Conservation (phyloP, 1,140 invertebrate genomes). For the Musca domestica region DNA sequence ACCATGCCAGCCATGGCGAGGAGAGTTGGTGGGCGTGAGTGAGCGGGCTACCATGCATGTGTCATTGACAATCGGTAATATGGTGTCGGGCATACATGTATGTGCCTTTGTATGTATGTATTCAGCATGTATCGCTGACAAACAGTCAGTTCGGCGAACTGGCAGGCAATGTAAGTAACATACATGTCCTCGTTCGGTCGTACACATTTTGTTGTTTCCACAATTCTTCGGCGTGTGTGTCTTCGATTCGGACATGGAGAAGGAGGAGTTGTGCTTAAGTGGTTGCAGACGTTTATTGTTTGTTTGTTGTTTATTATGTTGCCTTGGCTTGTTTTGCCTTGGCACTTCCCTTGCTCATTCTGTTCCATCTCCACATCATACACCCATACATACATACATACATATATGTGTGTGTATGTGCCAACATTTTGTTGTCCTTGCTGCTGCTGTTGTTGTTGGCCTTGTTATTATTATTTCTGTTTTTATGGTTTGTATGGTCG, state of each 20-base stretch:
- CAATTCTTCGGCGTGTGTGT: not conserved
- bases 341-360: not conserved
- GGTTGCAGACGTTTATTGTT: conserved; percentile 21
- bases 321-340: not conserved
- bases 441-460: not conserved
- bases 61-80: too few species aligned
- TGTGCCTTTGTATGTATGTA: not conserved
- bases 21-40: too few species aligned
- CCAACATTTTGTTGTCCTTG: too few species aligned
- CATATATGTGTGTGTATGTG: too few species aligned
- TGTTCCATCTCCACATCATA: not conserved
- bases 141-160: not conserved
- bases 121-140: not conserved
- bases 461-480: not conserved
- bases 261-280: conserved; percentile 22
- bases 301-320: conserved; percentile 14
- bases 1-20: too few species aligned
- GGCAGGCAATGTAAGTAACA: not conserved
- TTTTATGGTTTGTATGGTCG: conserved; percentile 14
- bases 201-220: not conserved
- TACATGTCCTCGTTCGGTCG: not conserved
- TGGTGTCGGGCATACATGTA: not conserved
- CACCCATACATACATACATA: too few species aligned
- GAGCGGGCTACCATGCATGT: too few species aligned
- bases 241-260: conserved; percentile 11